Percentiles rank a stretch among this genome's conserved stretches.
phyloP scores from a whole-genome alignment of 2,113 vertebrate genomes.

The Plecturocebus donacophilus region DNA sequence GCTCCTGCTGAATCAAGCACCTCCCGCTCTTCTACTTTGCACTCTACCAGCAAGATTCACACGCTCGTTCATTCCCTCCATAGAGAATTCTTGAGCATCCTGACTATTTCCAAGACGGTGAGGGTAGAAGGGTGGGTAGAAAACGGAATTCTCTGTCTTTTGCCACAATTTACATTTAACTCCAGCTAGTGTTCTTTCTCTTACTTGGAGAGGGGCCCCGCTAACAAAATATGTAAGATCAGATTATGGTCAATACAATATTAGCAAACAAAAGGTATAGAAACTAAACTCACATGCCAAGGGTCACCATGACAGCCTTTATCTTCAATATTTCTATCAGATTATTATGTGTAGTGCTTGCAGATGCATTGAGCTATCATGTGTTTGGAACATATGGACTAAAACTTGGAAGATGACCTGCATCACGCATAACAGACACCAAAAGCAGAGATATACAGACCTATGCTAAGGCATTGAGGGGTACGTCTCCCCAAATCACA shows the following conservation, averaged over 20 bases:
- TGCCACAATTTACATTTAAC: not conserved
- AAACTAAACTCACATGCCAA: not conserved
- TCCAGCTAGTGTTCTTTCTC: not conserved
- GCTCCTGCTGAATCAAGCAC: accelerated
- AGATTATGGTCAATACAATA: not conserved
- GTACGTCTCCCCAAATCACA: not conserved
- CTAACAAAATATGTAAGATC: not conserved
- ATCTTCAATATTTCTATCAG: not conserved
- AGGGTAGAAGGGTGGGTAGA: not conserved
- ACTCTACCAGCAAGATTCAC: not conserved
- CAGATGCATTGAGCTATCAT: accelerated
- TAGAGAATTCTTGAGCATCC: not conserved
- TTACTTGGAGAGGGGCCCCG: not conserved
- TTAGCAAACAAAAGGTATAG: not conserved
- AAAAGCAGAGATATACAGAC: not conserved
- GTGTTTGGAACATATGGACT: not conserved
- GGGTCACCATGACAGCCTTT: too few species aligned
- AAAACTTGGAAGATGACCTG: not conserved
- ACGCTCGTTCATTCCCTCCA: not conserved
- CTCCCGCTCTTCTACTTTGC: not conserved
- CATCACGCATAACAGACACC: not conserved
- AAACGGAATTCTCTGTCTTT: not conserved
- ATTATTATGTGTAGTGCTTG: not conserved
- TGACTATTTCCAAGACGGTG: not conserved
- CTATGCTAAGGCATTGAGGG: not conserved